phyloP scores from a whole-genome alignment of 2,797 vertebrate genomes.

The Chiroxiphia lanceolata region DNA sequence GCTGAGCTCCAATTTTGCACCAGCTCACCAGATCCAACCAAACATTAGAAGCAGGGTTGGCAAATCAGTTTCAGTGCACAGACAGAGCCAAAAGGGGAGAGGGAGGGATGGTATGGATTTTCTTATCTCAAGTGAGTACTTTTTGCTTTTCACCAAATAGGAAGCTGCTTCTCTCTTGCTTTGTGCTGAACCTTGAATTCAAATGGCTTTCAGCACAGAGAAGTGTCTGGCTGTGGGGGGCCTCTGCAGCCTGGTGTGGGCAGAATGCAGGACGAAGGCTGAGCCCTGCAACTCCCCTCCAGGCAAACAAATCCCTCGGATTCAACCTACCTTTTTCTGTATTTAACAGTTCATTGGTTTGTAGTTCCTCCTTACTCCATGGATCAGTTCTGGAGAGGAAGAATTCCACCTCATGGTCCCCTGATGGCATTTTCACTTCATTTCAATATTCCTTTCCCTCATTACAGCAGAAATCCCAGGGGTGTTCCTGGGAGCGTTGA shows the following conservation, averaged over 20 bases:
- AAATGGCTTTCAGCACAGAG: fast-evolving
- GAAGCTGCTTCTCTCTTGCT: neutral
- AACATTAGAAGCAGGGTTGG: neutral
- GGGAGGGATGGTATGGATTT: neutral
- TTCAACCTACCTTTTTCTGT: neutral
- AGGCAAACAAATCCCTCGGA: neutral
- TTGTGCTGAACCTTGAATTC: neutral
- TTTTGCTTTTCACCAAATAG: neutral
- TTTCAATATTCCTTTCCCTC: neutral
- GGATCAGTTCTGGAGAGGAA: neutral
- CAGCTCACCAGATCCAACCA: neutral
- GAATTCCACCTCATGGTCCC: neutral
- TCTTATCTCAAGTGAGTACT: neutral
- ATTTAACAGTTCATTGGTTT: neutral
- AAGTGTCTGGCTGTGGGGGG: neutral
- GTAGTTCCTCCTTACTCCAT: neutral
- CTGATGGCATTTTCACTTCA: neutral
- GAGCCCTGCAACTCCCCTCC: too few species aligned
- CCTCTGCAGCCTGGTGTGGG: neutral
- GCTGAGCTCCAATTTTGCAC: neutral
- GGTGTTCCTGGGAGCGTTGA: neutral
- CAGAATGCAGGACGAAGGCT: neutral
- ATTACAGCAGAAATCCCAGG: too few species aligned
- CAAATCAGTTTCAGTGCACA: neutral
- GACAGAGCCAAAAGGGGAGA: neutral